Conservation (phyloP, 2,113 vertebrate species). For the Azemiops feae region DNA sequence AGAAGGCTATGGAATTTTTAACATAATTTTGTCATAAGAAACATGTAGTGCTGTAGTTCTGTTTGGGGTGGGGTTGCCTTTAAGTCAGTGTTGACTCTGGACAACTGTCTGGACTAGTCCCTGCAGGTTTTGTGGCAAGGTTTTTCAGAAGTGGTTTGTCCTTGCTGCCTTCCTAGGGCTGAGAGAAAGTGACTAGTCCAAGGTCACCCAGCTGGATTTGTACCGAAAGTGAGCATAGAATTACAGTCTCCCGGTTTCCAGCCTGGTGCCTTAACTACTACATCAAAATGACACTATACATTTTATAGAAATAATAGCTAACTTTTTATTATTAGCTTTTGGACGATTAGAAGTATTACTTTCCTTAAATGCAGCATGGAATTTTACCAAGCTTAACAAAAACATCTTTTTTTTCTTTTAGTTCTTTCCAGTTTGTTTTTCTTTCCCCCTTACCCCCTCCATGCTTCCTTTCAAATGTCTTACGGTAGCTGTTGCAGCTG, state of each 20-base stretch:
- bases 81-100: not conserved
- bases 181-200: not conserved
- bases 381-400: slow-evolving; percentile 1
- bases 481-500: not conserved
- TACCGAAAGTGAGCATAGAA: too few relatives aligned
- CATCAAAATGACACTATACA: not conserved
- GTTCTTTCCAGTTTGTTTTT: not conserved
- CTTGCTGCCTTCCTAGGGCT: not conserved
- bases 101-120: not conserved
- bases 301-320: not conserved
- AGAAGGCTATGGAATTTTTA: not conserved
- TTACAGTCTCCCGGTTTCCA: not conserved
- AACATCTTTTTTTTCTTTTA: not conserved
- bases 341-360: not conserved
- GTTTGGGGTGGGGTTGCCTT: not conserved
- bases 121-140: not conserved
- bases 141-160: not conserved
- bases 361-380: not conserved
- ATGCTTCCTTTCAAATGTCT: too few relatives aligned
- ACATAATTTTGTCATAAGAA: not conserved
- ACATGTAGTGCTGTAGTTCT: not conserved
- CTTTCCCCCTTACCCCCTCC: slow-evolving; percentile 1
- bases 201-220: not conserved
- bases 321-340: not conserved
- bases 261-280: not conserved